phyloP scores from a whole-genome alignment of 2,888 invertebrate species.

The Lasioglossum villosulum region DNA sequence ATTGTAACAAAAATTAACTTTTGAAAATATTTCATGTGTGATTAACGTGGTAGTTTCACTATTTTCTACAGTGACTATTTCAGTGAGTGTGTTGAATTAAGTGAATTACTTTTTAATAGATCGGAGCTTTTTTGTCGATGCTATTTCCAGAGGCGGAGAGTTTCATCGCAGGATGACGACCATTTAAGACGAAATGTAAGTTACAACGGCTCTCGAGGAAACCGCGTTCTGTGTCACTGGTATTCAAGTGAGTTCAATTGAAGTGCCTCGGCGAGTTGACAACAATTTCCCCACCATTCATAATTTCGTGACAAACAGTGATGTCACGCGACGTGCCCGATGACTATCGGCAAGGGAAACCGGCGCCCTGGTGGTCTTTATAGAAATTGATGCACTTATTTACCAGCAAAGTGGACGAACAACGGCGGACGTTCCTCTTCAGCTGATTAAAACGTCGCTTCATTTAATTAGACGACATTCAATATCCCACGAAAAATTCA shows the following conservation, averaged over 20 bases:
- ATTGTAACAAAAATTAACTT: not conserved
- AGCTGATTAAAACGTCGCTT: not conserved
- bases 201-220: constrained; percentile 59
- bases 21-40: not conserved
- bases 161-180: constrained; percentile 45
- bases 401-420: not conserved
- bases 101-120: constrained; percentile 24
- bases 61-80: not conserved
- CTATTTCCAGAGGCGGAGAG: constrained; percentile 61
- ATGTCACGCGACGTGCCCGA: constrained; percentile 64
- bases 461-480: not conserved
- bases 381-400: constrained; percentile 11
- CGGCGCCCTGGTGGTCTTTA: constrained; percentile 26
- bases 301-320: constrained; percentile 58
- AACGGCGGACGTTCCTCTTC: not conserved
- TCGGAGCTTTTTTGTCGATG: constrained; percentile 52
- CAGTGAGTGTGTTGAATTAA: not conserved
- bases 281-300: constrained; percentile 48
- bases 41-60: not conserved
- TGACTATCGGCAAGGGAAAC: constrained; percentile 47
- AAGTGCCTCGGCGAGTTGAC: constrained; percentile 66
- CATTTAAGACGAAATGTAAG: constrained; percentile 53
- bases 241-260: constrained; percentile 77
- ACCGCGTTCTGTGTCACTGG: constrained; percentile 57
- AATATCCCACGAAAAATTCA: not conserved